Evolutionary conservation across 2,113 vertebrate species (phyloP).

Genomic region (Leptobrachium leishanense): DNA sequence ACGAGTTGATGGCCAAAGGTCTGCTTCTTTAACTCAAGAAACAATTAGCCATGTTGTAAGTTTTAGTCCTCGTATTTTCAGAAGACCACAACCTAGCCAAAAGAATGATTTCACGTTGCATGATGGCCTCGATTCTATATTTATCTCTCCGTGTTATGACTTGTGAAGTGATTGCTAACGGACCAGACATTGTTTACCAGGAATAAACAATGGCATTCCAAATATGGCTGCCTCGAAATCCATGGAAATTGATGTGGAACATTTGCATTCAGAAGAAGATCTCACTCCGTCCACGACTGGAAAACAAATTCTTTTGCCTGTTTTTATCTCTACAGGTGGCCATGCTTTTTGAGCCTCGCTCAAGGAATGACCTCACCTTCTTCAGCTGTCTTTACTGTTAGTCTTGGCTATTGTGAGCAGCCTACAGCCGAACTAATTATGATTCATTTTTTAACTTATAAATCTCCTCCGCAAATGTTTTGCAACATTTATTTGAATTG

Average conservation of each 20-base stretch:
- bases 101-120: too few species aligned
- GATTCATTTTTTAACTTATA: constrained; percentile 59
- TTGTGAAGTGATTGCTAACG: too few species aligned
- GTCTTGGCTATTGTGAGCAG: constrained; percentile 61
- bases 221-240: constrained; percentile 10
- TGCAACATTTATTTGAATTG: constrained; percentile 71
- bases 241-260: constrained; percentile 27
- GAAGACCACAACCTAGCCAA: too few species aligned
- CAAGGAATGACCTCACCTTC: constrained; percentile 64
- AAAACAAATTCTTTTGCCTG: constrained; percentile 58
- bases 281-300: constrained; percentile 51
- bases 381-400: constrained; percentile 63
- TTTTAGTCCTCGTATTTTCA: too few species aligned
- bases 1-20: too few species aligned
- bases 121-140: too few species aligned
- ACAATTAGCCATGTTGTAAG: too few species aligned
- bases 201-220: constrained; percentile 13
- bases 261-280: constrained; percentile 48
- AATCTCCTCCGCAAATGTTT: constrained; percentile 64
- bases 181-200: not conserved
- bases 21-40: too few species aligned
- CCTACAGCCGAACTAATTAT: constrained; percentile 68
- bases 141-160: too few species aligned
- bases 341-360: constrained; percentile 53
- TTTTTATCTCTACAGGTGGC: constrained; percentile 67